Percentiles rank a stretch among this genome's conserved stretches.
Conservation (phyloP, 2,797 vertebrate genomes). For the Anolis apletophallus region DNA sequence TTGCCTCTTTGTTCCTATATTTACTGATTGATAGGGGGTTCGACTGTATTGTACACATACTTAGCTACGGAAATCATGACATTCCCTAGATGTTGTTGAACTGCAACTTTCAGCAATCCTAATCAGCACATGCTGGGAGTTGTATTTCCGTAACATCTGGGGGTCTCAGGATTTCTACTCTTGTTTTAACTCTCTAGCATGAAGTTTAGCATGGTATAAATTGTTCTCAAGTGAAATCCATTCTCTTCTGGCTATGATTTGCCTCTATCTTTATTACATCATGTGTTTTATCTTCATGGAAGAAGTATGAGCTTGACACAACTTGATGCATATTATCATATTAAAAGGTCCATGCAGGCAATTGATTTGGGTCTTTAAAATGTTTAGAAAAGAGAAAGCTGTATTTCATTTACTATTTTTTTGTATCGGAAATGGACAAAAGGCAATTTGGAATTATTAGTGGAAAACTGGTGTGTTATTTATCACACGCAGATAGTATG, state of each 20-base stretch:
- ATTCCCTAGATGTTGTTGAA: too few species aligned
- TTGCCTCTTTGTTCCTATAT: too few species aligned
- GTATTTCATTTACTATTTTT: background rate
- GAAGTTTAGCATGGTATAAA: background rate
- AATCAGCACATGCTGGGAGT: too few species aligned
- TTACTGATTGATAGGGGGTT: too few species aligned
- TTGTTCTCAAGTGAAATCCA: background rate
- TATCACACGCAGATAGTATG: too few species aligned
- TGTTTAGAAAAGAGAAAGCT: background rate
- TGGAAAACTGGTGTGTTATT: background rate
- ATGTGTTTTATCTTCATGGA: background rate
- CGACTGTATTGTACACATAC: too few species aligned
- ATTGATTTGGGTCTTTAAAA: background rate
- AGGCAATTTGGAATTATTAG: background rate
- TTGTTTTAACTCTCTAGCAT: constrained; percentile 9
- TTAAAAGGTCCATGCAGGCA: background rate
- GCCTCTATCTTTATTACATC: background rate
- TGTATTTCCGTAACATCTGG: too few species aligned
- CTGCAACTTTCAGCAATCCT: too few species aligned
- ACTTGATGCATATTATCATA: background rate
- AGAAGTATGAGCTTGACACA: background rate
- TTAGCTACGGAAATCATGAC: too few species aligned
- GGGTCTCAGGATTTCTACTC: too few species aligned
- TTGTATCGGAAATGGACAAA: background rate
- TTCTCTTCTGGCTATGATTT: background rate